A percentile compares a stretch with the other conserved stretches of the same genome.
These are phyloP conservation scores for Gila orcuttii DNA, from an alignment of 2,113 vertebrate genomes.

Conservation along the genomic window DNA sequence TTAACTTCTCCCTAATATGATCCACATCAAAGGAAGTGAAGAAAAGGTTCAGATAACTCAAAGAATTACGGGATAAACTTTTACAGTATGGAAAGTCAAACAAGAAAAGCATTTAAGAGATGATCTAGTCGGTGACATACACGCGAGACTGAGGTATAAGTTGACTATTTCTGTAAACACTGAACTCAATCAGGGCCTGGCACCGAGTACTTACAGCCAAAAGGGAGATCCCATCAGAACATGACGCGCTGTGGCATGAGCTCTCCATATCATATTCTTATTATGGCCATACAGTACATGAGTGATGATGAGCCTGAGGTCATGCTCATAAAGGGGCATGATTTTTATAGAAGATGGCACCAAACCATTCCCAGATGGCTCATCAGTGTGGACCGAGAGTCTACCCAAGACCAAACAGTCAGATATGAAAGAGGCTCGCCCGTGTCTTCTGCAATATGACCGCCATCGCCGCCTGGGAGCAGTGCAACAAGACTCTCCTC, in stretches of 20 bases:
- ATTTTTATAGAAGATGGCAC: constrained; percentile 57
- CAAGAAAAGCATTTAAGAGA: constrained; percentile 10
- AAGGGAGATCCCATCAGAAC: constrained; percentile 23
- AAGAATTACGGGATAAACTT: constrained; percentile 31
- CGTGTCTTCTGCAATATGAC: constrained; percentile 38
- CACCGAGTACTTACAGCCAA: constrained; percentile 9
- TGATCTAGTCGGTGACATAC: constrained; percentile 36
- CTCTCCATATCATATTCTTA: constrained; percentile 66
- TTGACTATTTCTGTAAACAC: constrained; percentile 59
- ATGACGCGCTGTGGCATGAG: constrained; percentile 8
- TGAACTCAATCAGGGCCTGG: constrained; percentile 55
- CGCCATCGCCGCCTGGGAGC: constrained; percentile 33
- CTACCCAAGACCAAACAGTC: constrained; percentile 38
- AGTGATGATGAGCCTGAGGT: constrained; percentile 53
- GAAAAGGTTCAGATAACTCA: constrained; percentile 21
- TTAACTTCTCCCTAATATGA: constrained; percentile 31
- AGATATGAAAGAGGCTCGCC: constrained; percentile 16
- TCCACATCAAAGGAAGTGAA: constrained; percentile 26
- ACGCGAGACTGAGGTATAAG: constrained; percentile 7
- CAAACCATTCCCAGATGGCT: constrained; percentile 63
- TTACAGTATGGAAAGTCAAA: constrained; percentile 37
- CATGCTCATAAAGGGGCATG: constrained; percentile 53
- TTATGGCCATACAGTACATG: constrained; percentile 62
- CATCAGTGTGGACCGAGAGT: constrained; percentile 46
- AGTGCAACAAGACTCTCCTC: constrained; percentile 38